Conservation (phyloP, 2,113 vertebrate species). For the Plectropomus leopardus region DNA sequence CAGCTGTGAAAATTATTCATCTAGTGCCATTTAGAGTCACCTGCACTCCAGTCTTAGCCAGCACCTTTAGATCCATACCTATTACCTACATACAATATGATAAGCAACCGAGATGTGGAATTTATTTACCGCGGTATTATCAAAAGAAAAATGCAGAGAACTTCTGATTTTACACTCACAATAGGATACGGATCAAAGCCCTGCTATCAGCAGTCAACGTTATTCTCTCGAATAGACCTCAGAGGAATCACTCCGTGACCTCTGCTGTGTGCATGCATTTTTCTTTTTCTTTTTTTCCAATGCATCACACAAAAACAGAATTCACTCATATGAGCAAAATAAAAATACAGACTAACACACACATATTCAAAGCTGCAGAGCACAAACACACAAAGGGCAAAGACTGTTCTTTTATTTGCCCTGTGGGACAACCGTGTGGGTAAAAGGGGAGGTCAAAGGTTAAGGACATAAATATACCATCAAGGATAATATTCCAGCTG, state of each 20-base stretch:
- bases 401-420: slow-evolving; percentile 25
- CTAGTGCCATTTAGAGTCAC: slow-evolving; percentile 43
- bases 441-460: slow-evolving; percentile 54
- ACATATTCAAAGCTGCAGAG: slow-evolving; percentile 41
- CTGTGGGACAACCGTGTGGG: slow-evolving; percentile 19
- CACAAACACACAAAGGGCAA: slow-evolving; percentile 44
- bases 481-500: slow-evolving; percentile 46
- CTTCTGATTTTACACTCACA: slow-evolving; percentile 78
- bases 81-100: slow-evolving; percentile 45
- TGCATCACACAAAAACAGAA: slow-evolving; percentile 62
- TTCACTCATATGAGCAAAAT: slow-evolving; percentile 18
- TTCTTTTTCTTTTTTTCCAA: slow-evolving; percentile 3
- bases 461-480: slow-evolving; percentile 47
- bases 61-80: slow-evolving; percentile 61
- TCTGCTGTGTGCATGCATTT: slow-evolving; percentile 60
- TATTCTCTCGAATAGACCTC: slow-evolving; percentile 66
- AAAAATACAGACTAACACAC: slow-evolving; percentile 6
- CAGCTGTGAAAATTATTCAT: slow-evolving; percentile 58
- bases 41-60: slow-evolving; percentile 54
- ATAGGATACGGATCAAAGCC: slow-evolving; percentile 78
- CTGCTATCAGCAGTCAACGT: slow-evolving; percentile 75
- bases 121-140: slow-evolving; percentile 67
- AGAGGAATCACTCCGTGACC: slow-evolving; percentile 64
- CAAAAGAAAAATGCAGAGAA: slow-evolving; percentile 69
- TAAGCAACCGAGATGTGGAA: slow-evolving; percentile 60